Conservation (phyloP, 2,113 vertebrate genomes). For the Cottus gobio region DNA sequence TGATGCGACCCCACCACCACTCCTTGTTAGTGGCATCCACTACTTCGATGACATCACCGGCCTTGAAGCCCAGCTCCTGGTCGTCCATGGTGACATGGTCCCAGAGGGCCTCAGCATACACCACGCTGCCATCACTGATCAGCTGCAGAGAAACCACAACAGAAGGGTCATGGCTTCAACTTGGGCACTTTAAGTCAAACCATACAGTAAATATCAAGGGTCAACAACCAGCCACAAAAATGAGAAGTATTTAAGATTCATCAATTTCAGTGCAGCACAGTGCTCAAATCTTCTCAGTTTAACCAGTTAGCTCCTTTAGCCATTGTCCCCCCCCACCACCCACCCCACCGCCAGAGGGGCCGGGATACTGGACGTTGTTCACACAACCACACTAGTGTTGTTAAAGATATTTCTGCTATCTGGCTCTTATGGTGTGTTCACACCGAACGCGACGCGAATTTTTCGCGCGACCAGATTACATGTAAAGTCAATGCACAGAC, state of each 20-base stretch:
- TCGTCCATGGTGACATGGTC: conserved; percentile 99
- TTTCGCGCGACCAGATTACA: too few species aligned
- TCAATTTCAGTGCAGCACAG: neutral
- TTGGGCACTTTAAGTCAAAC: neutral
- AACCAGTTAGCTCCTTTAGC: neutral
- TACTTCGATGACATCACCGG: conserved; percentile 94
- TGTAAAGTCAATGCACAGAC: too few species aligned
- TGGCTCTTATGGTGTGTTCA: too few species aligned
- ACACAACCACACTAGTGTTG: too few species aligned
- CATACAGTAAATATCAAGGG: neutral
- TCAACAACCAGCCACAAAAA: neutral
- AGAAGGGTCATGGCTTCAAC: neutral
- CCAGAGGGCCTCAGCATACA: conserved; percentile 96
- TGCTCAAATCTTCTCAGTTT: neutral
- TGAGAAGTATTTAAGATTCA: neutral
- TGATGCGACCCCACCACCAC: conserved; percentile 98
- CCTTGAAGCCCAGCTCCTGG: conserved; percentile 97
- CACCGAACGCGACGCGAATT: too few species aligned
- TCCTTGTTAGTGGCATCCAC: conserved; percentile 97
- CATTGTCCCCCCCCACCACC: too few species aligned
- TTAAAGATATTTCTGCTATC: too few species aligned
- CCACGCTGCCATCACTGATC: conserved; percentile 97
- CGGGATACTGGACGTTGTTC: too few species aligned
- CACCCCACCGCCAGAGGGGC: too few species aligned
- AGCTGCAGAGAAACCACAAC: conserved; percentile 80